Base-by-base conservation (phyloP, 2,888 invertebrate species). In the Campoletis raptor region DNA sequence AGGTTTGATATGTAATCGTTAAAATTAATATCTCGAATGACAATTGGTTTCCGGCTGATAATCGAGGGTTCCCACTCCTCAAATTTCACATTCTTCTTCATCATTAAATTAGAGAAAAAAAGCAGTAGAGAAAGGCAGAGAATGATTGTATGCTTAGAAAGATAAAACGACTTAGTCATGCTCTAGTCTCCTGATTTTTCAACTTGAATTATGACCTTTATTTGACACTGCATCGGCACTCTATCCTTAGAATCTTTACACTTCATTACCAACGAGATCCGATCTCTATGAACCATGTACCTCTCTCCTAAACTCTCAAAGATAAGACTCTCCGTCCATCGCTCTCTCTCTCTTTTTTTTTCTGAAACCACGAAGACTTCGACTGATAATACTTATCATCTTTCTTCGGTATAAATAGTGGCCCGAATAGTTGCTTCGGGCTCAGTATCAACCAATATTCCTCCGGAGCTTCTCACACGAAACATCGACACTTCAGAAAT, bases 331-430 rank as follows among this genome's bases (percentile, higher is more conserved):
- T 66, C 21, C 40, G 57, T 57, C 40, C n/a, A 37, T 37, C 74
- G 21, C 37, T n/a, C 57, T 42, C 24, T 74, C 36, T 77, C 66
- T 64, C 64, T 76, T 5, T 89, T 86, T 88, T 89, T 90, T 89
- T 90, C 88, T 88, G 85, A 89, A 89, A 91, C 89, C 91, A 92
- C 90, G 91, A 88, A 87, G 89, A 90, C 87, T 86, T 89, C 83
- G 89, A 80, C 92, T 92, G 93, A 93, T 93, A 94, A 90, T 90
- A 92, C 91, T 93, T 93, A 93, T 93, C 93, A 89, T 70, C 48
- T 15, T 61, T 24, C 86, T 73, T 81, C 90, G 90, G 87, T 93
- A 93, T 93, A 93, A 93, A 92, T 94, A 93, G 89, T 91, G 91
- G 90, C 84, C 89, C 85, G 90, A 92, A 93, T 92, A 91, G 89